Base-by-base conservation (phyloP, 2,888 invertebrate species). In the Luperina testacea region DNA sequence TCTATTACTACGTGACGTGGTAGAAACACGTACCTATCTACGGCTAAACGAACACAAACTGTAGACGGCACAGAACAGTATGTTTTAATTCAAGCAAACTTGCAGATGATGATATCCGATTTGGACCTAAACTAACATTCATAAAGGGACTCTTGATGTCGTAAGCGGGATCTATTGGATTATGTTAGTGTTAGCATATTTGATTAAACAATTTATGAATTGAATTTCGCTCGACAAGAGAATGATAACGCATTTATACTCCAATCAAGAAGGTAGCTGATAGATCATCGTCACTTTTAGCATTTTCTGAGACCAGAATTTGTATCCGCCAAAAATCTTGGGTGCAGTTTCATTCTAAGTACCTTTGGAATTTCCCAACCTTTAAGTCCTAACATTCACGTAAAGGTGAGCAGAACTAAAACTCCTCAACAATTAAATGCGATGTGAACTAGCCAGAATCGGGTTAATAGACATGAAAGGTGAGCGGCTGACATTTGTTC, bases 401-500 rank as follows among this genome's bases (percentile, higher is more conserved):
- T 72, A 81, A 85, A 85, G 84, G 85, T 85, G 75, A 78, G 67
- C 63, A 72, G 51, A 79, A 70, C 74, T 78, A 72, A 79, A 71
- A 65, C 63, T 72, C 53, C 59, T 73, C 20, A 72, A 79, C 79
- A 86, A 85, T 78, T 85, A 86, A 87, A 88, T 71, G 80, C 78
- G 53, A 80, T 67, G 72, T 32, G 79, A 83, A 83, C 74, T 72
- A 78, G 71, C 59, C 57, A 78, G 75, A 89, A 85, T 82, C 82
- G 80, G 89, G 89, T 87, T 89, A 89, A 88, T 87, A 80, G 87
- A 53, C 70, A 69, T 76, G 76, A 89, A 89, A 89, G 89, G 89
- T 89, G 84, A 87, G 65, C 81, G 24, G 27, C 83, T 89, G 89
- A 87, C 88, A 89, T 89, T 88, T 83, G 71, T 78, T 51, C 6